phyloP scores from a whole-genome alignment of 2,113 vertebrate genomes.

The Oenanthe oenanthe region DNA sequence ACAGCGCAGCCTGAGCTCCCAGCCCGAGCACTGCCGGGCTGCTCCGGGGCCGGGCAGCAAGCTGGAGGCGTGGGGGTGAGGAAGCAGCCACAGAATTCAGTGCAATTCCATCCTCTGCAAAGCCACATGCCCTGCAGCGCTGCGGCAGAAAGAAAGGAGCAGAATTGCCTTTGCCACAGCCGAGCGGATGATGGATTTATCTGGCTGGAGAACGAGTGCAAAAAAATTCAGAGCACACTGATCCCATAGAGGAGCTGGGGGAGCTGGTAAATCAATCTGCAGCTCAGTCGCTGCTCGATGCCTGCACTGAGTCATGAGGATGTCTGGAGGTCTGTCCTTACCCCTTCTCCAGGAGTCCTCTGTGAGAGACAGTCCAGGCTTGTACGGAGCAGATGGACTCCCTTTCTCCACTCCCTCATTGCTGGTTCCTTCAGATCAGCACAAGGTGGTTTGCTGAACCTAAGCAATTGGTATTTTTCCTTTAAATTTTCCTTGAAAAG shows the following conservation, averaged over 20 bases:
- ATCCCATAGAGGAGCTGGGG: background rate
- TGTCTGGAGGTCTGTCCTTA: background rate
- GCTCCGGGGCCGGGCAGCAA: background rate
- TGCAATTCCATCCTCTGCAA: background rate
- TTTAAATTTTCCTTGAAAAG: background rate
- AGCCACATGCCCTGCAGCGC: background rate
- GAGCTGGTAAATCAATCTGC: background rate
- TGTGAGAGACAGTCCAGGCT: background rate
- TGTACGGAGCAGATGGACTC: rapidly evolving
- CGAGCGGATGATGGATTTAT: conserved; percentile 22
- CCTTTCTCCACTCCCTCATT: background rate
- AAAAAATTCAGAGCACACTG: background rate
- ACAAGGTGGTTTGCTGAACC: background rate
- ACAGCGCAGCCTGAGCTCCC: background rate
- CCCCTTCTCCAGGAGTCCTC: background rate
- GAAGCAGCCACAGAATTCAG: background rate
- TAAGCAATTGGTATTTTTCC: background rate
- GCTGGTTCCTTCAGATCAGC: background rate
- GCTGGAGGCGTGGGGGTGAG: background rate
- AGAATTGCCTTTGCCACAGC: background rate
- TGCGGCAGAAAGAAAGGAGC: conserved; percentile 7
- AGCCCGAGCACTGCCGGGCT: rapidly evolving
- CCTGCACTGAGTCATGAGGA: background rate
- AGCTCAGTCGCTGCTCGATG: rapidly evolving
- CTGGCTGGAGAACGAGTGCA: background rate